phyloP scores from a whole-genome alignment of 2,113 vertebrate genomes.

The Columba livia region DNA sequence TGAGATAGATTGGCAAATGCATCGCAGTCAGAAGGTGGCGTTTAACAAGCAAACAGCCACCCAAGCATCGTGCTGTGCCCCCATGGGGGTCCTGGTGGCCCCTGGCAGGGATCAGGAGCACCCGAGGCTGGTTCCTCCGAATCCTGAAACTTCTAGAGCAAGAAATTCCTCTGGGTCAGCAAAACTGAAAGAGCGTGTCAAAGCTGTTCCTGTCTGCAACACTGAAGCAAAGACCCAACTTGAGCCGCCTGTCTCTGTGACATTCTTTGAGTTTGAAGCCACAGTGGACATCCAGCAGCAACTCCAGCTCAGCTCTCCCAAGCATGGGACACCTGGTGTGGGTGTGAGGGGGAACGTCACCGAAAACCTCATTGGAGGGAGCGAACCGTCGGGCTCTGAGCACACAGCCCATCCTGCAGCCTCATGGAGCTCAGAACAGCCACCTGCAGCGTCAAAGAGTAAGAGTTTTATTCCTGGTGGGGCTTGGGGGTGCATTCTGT shows the following conservation, averaged over 20 bases:
- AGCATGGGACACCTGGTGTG: accelerated
- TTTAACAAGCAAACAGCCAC: not conserved
- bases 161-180: not conserved
- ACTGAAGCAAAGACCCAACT: not conserved
- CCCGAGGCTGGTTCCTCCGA: not conserved
- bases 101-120: accelerated
- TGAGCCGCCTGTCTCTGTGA: not conserved
- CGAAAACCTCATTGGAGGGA: not conserved
- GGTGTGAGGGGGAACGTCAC: accelerated
- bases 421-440: not conserved
- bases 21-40: not conserved
- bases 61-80: not conserved
- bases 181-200: not conserved
- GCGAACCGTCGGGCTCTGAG: accelerated
- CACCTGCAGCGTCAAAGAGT: not conserved
- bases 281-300: not conserved
- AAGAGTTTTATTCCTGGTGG: not conserved
- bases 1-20: not conserved
- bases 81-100: not conserved
- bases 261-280: not conserved
- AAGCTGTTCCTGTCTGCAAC: not conserved
- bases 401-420: not conserved
- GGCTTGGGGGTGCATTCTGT: not conserved
- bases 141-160: not conserved
- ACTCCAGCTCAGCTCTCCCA: not conserved